Evolutionary conservation across 2,888 invertebrate species (phyloP).

Genomic region (Dolomedes plantarius): DNA sequence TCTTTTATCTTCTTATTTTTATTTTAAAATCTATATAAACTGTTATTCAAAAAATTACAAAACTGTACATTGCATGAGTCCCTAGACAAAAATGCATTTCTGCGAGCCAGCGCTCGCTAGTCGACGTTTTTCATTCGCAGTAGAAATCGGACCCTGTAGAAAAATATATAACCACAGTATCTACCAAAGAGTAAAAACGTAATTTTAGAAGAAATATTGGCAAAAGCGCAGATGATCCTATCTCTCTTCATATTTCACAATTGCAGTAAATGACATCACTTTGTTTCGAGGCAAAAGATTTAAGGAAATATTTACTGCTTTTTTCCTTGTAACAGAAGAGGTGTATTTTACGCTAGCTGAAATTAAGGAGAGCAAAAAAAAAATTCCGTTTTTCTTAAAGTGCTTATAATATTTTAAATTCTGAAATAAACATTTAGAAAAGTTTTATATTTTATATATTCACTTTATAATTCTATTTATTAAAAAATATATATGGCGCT

Average conservation of each 20-base stretch:
- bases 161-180: slow-evolving; percentile 25
- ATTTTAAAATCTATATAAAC: no score
- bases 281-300: background rate
- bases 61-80: background rate
- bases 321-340: background rate
- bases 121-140: background rate
- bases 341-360: background rate
- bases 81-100: background rate
- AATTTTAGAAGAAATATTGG: slow-evolving; percentile 66
- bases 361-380: background rate
- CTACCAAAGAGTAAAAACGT: slow-evolving; percentile 35
- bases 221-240: slow-evolving; percentile 44
- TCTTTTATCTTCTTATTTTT: no score
- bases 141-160: background rate
- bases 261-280: background rate
- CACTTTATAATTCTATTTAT: no score
- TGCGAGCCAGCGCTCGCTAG: background rate
- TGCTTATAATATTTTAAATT: no score
- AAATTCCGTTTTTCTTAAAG: no score
- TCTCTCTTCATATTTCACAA: slow-evolving; percentile 52
- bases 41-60: background rate
- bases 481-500: no score
- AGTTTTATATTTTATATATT: no score
- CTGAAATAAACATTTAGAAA: no score
- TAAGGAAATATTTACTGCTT: background rate